These are phyloP conservation scores for Tetramorium alpestre DNA, from an alignment of 1,140 invertebrate species.

Conservation along the genomic window DNA sequence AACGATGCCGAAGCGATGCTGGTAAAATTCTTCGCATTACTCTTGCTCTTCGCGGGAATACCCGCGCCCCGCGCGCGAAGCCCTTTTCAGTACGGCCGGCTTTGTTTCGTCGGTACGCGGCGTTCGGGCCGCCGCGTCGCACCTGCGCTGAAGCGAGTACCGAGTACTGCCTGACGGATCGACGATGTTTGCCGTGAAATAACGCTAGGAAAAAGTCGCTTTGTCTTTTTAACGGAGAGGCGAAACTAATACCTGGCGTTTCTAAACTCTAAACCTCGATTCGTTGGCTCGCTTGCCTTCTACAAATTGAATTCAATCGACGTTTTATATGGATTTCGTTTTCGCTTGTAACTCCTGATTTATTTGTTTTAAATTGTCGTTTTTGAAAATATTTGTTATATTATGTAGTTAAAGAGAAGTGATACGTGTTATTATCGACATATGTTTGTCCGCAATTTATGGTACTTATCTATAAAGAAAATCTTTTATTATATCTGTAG, in stretches of 20 bases:
- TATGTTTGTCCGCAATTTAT: not conserved
- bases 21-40: conserved; percentile 55
- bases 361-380: not conserved
- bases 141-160: not conserved
- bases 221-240: not conserved
- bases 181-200: not conserved
- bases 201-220: conserved; percentile 1
- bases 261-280: not conserved
- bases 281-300: not conserved
- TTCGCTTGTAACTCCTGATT: not conserved
- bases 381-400: not conserved
- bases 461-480: not conserved
- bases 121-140: not conserved
- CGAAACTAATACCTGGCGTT: not conserved
- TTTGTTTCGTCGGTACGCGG: conserved; percentile 8
- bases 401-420: not conserved
- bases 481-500: not conserved
- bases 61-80: not conserved
- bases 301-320: not conserved
- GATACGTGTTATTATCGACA: not conserved
- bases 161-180: not conserved
- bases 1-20: conserved; percentile 73
- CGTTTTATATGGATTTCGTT: not conserved
- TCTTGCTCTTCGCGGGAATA: not conserved
- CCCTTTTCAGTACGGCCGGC: conserved; percentile 1